These are phyloP conservation scores for Mirounga angustirostris DNA, from an alignment of 2,113 vertebrate species.

Conservation along the genomic window DNA sequence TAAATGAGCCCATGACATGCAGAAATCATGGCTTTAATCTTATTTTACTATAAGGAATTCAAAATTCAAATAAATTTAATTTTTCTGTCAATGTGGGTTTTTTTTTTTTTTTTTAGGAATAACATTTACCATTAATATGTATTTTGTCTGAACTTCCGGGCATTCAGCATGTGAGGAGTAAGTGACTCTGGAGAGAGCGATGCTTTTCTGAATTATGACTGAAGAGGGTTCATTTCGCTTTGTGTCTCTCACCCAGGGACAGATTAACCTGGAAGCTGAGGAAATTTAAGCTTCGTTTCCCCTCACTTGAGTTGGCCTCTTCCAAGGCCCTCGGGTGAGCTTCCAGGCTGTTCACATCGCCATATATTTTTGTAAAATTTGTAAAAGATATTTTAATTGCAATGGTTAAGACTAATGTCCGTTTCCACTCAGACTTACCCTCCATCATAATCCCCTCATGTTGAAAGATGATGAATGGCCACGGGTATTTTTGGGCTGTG, in stretches of 20 bases:
- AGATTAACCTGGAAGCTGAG: neutral
- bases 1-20: neutral
- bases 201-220: neutral
- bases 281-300: neutral
- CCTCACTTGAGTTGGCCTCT: neutral
- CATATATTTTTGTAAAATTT: neutral
- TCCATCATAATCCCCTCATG: neutral
- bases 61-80: conserved; percentile 22
- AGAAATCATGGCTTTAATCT: conserved; percentile 44
- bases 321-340: neutral
- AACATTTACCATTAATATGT: neutral
- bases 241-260: neutral
- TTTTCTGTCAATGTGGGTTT: neutral
- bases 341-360: neutral
- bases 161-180: neutral
- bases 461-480: neutral
- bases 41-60: conserved; percentile 4
- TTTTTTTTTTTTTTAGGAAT: conserved; percentile 1
- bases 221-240: neutral
- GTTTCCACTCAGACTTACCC: neutral
- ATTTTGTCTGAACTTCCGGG: conserved; percentile 12
- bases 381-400: conserved; percentile 29
- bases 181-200: neutral
- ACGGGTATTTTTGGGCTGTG: neutral
- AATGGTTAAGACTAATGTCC: neutral